Base-by-base conservation (phyloP, 1,140 invertebrate species). In the Whitmania pigra region DNA sequence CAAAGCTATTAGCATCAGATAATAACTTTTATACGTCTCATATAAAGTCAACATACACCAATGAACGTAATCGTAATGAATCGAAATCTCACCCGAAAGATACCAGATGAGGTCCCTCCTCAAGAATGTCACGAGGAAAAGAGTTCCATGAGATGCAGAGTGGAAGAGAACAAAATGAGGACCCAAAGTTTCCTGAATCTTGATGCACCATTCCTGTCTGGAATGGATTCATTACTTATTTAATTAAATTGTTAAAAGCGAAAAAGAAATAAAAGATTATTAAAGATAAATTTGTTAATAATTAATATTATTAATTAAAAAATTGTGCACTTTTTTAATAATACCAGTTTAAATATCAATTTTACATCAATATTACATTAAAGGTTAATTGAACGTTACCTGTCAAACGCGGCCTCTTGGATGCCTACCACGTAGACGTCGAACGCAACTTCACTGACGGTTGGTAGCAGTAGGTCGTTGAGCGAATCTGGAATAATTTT, bases 21-120 rank as follows among this genome's bases (percentile, higher is more conserved):
- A 3, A 6, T 36, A 36, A 36, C 6, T 36, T 36, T 36, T 36
- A 3, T 36, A 36, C 6, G 31, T 36, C 31, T 36, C 6, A 6
- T 6, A 36, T 36, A 36, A 36, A 36, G 31, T 36, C 31, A 36
- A 36, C 5, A n/a, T 15, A 25, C 22, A 6, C 29, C 20, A 63
- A 63, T n/a, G 6, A 31, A 63, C 18, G 0, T 17, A 60, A 60
- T 17, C 27, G 17, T n/a, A n/a, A n/a, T 36, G 15, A 49, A 49
- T 13, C 15, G 11, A 49, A 49, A 75, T 73, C 27, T 78, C 76
- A 83, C 82, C 79, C 69, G 86, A 94, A 80, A 90, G 92, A 78
- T 91, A 95, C 92, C 93, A 95, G 75, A 95, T 91, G 4, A 97
- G 85, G 82, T 96, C 93, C 74, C 92, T 84, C 60, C 91, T 82